Evolutionary conservation across 2,797 vertebrate genomes (phyloP).

Genomic region (Phataginus tetradactyla): DNA sequence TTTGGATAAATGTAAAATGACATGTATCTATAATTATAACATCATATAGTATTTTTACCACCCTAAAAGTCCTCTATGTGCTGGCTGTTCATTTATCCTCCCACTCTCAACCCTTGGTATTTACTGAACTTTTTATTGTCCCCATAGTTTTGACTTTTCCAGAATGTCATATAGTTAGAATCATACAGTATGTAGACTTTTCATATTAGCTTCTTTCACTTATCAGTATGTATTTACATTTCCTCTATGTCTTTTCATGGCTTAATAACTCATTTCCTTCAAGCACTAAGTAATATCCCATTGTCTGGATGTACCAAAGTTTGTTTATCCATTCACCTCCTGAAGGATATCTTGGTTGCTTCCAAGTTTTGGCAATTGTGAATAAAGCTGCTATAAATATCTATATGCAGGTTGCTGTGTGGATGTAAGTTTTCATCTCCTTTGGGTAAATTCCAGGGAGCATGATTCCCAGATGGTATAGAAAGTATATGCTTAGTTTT

Average conservation of each 20-base stretch:
- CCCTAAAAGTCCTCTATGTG: background rate
- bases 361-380: background rate
- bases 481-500: background rate
- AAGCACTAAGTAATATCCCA: background rate
- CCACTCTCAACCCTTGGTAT: background rate
- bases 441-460: background rate
- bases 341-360: background rate
- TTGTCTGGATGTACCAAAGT: background rate
- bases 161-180: background rate
- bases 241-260: background rate
- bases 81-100: background rate
- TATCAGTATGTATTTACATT: background rate
- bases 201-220: background rate
- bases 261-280: background rate
- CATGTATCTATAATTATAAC: background rate
- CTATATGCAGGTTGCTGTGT: background rate
- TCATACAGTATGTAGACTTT: background rate
- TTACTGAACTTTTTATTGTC: background rate
- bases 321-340: background rate
- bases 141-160: background rate
- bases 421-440: background rate
- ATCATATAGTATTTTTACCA: background rate
- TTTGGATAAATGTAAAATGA: background rate
- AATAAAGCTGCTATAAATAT: background rate
- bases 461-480: background rate